Evolutionary conservation across 2,797 vertebrate species (phyloP).

Genomic region (Varecia variegata): DNA sequence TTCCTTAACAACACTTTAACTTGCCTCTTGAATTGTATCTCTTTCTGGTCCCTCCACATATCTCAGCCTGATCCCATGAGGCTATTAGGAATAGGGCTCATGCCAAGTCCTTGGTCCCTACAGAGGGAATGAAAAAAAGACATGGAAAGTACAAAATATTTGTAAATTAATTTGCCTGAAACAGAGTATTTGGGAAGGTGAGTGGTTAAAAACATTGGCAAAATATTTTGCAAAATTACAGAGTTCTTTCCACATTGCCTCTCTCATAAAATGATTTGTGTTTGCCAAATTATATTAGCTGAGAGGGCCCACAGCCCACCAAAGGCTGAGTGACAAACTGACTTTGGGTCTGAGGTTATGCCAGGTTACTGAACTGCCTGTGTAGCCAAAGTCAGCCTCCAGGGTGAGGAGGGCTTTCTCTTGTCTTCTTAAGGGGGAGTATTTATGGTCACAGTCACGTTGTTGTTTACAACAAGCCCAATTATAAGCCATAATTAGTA

Average conservation of each 20-base stretch:
- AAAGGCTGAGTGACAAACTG: conserved; percentile 25
- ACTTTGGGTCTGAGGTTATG: conserved; percentile 31
- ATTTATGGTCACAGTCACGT: background rate
- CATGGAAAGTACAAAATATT: conserved; percentile 34
- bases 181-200: conserved; percentile 28
- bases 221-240: conserved; percentile 50
- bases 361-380: background rate
- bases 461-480: conserved; percentile 38
- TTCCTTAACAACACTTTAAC: background rate
- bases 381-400: conserved; percentile 9
- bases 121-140: conserved; percentile 32
- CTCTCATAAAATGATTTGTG: conserved; percentile 30
- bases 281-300: conserved; percentile 59
- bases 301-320: background rate
- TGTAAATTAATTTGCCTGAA: conserved; percentile 15
- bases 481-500: background rate
- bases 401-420: conserved; percentile 20
- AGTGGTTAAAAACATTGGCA: conserved; percentile 53
- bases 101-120: background rate
- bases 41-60: background rate
- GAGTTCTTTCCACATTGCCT: conserved; percentile 47
- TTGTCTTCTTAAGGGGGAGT: conserved; percentile 24
- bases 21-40: background rate
- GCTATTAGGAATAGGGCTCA: background rate
- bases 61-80: background rate